Evolutionary conservation across 1,140 invertebrate species (phyloP).

Genomic region (Lineus longissimus): DNA sequence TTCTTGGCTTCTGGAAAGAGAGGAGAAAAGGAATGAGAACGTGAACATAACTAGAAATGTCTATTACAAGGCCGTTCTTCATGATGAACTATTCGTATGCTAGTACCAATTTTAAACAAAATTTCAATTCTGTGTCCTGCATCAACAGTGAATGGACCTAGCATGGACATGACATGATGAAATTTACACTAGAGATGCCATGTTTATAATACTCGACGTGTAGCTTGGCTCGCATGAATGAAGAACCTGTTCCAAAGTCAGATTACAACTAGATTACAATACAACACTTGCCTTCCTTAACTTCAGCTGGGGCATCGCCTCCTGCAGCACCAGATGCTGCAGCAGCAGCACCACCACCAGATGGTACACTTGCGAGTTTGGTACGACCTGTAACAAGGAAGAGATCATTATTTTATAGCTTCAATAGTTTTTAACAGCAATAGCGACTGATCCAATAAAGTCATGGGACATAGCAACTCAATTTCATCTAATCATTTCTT

Average conservation of each 20-base stretch:
- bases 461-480: not conserved
- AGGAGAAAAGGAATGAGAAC: not conserved
- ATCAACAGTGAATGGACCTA: too few relatives aligned
- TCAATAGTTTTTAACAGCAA: not conserved
- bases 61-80: too few relatives aligned
- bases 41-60: not conserved
- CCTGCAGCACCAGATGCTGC: slow-evolving; percentile 19
- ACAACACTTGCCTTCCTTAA: slow-evolving; percentile 13
- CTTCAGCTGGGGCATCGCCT: slow-evolving; percentile 22
- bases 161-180: too few relatives aligned
- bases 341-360: slow-evolving; percentile 22
- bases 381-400: slow-evolving; percentile 15
- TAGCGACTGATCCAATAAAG: not conserved
- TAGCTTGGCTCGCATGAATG: too few relatives aligned
- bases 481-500: slow-evolving; percentile 1
- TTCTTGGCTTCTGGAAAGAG: slow-evolving; percentile 48
- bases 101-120: too few relatives aligned
- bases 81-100: too few relatives aligned
- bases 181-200: too few relatives aligned
- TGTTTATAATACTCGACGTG: too few relatives aligned
- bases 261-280: too few relatives aligned
- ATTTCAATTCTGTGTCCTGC: too few relatives aligned
- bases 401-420: not conserved
- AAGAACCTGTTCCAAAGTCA: too few relatives aligned
- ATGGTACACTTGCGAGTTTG: slow-evolving; percentile 27